These are phyloP conservation scores for Oryctes rhinoceros DNA, from an alignment of 1,140 invertebrate species.

Conservation along the genomic window DNA sequence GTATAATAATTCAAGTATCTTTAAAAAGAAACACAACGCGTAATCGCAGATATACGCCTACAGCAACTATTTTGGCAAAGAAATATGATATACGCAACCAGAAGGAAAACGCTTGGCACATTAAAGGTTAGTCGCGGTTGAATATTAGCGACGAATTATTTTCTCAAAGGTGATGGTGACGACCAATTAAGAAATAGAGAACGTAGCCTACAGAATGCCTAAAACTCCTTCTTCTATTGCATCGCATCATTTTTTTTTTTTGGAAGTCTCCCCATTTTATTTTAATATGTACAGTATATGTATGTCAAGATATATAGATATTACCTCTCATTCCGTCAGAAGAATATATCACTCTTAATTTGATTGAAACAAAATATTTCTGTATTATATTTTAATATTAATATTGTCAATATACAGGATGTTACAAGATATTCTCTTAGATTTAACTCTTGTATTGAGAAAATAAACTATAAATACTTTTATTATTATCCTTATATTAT, in stretches of 20 bases:
- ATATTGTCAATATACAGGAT: slow-evolving; percentile 15
- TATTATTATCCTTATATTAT: not conserved
- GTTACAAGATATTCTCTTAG: not conserved
- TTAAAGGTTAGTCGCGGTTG: too few relatives aligned
- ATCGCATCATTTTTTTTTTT: not conserved
- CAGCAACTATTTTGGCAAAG: too few relatives aligned
- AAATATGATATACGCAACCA: too few relatives aligned
- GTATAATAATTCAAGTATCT: too few relatives aligned
- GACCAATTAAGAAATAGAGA: too few relatives aligned
- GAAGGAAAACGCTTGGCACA: too few relatives aligned
- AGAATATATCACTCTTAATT: slow-evolving; percentile 47
- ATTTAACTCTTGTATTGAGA: not conserved
- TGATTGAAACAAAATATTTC: slow-evolving; percentile 45
- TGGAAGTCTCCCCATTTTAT: not conserved
- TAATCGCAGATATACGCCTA: too few relatives aligned
- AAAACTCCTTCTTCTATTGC: not conserved
- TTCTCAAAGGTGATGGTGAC: too few relatives aligned
- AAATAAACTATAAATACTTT: slow-evolving; percentile 3
- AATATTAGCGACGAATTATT: too few relatives aligned
- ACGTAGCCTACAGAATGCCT: not conserved
- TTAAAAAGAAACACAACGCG: too few relatives aligned
- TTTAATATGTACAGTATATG: slow-evolving; percentile 20
- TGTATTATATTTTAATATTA: slow-evolving; percentile 32
- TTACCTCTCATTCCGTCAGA: slow-evolving; percentile 17
- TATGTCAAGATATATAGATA: slow-evolving; percentile 4